These are phyloP conservation scores for Kryphioiulus occultus DNA, from an alignment of 2,888 invertebrate genomes.

Conservation along the genomic window DNA sequence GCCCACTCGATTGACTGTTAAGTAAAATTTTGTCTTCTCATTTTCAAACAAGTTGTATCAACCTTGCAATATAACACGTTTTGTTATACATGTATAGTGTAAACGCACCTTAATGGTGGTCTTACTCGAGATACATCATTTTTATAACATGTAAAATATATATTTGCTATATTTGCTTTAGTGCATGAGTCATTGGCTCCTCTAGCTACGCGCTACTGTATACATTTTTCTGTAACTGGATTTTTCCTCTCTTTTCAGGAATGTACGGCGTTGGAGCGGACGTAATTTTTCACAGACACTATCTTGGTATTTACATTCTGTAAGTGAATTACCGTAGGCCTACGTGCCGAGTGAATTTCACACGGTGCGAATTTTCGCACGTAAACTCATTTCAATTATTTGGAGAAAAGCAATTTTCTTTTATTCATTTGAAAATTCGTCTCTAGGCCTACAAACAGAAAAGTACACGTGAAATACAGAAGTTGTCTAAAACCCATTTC, in stretches of 20 bases:
- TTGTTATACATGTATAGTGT: no score
- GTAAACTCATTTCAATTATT: constrained; percentile 1
- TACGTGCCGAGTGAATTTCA: neutral
- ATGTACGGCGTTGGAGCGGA: constrained; percentile 73
- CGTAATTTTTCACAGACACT: constrained; percentile 69
- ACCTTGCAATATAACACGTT: no score
- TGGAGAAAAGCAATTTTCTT: constrained; percentile 32
- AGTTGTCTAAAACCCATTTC: neutral
- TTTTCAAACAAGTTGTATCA: no score
- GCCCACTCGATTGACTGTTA: no score
- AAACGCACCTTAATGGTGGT: no score
- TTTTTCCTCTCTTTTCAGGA: constrained; percentile 62
- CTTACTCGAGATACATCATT: no score
- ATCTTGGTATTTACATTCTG: constrained; percentile 71
- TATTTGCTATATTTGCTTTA: no score
- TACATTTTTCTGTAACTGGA: no score
- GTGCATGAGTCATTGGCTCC: no score
- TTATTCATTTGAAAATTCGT: neutral
- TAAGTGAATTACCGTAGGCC: constrained; percentile 66
- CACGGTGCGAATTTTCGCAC: neutral
- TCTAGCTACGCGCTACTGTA: no score
- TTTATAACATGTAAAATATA: no score
- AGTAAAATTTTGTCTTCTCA: no score
- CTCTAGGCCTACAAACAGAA: neutral
- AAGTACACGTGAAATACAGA: neutral